These are phyloP conservation scores for Drosophila phalerata DNA, from an alignment of 2,888 invertebrate species.

Conservation along the genomic window DNA sequence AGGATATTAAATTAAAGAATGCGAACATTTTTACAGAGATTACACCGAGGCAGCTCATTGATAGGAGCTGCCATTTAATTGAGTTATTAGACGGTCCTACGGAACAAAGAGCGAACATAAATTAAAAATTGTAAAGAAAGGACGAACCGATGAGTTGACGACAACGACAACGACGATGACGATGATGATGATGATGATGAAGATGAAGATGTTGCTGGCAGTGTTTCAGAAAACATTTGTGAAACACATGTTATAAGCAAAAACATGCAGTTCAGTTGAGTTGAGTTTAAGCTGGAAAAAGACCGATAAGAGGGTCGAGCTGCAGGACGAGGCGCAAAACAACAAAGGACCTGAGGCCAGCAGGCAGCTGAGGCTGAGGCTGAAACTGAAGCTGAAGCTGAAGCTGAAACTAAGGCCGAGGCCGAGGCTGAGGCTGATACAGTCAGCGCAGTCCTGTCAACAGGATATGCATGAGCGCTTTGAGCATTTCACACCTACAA, in stretches of 20 bases:
- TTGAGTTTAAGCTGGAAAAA: slow-evolving; percentile 12
- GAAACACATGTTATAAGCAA: slow-evolving; percentile 71
- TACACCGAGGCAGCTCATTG: slow-evolving; percentile 50
- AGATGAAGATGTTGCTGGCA: slow-evolving; percentile 54
- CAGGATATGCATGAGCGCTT: slow-evolving; percentile 83
- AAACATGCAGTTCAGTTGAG: slow-evolving; percentile 7
- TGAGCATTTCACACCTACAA: slow-evolving; percentile 83
- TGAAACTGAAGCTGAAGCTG: slow-evolving; percentile 19
- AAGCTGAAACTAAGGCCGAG: slow-evolving; percentile 17
- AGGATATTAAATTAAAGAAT: slow-evolving; percentile 78
- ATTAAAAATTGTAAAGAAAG: slow-evolving; percentile 67
- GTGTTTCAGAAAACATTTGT: slow-evolving; percentile 64
- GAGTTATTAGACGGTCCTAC: slow-evolving; percentile 71
- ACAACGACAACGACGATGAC: slow-evolving; percentile 15
- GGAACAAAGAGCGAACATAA: slow-evolving; percentile 65
- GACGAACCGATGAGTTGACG: slow-evolving; percentile 31
- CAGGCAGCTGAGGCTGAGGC: slow-evolving; percentile 51
- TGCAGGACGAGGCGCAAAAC: slow-evolving; percentile 46
- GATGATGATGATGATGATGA: too few species aligned
- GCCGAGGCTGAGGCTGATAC: slow-evolving; percentile 24
- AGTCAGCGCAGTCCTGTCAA: slow-evolving; percentile 67
- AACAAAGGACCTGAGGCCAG: slow-evolving; percentile 72
- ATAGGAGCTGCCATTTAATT: slow-evolving; percentile 71
- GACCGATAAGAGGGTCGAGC: slow-evolving; percentile 53
- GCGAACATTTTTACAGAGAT: slow-evolving; percentile 68